Evolutionary conservation across 2,888 invertebrate genomes (phyloP).

Genomic region (Leucophenga montana): DNA sequence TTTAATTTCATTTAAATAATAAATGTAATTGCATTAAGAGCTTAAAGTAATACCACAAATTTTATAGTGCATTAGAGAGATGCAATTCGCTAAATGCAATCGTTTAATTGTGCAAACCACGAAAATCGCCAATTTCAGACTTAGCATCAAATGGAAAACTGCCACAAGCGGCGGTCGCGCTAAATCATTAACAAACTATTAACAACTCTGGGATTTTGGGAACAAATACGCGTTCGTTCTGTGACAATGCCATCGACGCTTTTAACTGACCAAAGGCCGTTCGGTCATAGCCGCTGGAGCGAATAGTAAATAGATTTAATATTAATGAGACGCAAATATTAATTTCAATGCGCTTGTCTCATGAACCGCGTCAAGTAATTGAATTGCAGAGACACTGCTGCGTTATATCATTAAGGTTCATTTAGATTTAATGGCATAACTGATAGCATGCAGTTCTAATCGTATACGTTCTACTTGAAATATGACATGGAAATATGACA

Average conservation of each 20-base stretch:
- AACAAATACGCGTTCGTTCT: not conserved
- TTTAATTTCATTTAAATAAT: conserved; percentile 19
- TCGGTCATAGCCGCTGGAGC: not conserved
- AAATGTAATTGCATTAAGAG: conserved; percentile 32
- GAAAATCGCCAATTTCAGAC: conserved; percentile 16
- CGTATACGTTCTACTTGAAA: too few relatives aligned
- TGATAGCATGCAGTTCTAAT: not conserved
- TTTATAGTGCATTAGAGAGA: conserved; percentile 43
- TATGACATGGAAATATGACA: too few relatives aligned
- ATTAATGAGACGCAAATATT: conserved; percentile 31
- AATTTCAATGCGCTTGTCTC: not conserved
- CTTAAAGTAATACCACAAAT: conserved; percentile 45
- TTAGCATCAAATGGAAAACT: conserved; percentile 39
- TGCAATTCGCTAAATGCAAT: not conserved
- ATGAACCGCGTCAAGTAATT: too few relatives aligned
- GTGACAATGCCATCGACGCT: not conserved
- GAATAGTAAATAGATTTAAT: conserved; percentile 39
- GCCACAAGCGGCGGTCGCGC: conserved; percentile 32
- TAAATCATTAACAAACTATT: conserved; percentile 54
- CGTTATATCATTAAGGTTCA: not conserved
- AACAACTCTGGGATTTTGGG: conserved; percentile 40
- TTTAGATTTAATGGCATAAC: not conserved
- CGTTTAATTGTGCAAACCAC: not conserved
- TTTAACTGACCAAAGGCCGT: too few relatives aligned
- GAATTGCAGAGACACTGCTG: too few relatives aligned